Conservation (phyloP, 2,888 invertebrate genomes). For the Molorchus minor region DNA sequence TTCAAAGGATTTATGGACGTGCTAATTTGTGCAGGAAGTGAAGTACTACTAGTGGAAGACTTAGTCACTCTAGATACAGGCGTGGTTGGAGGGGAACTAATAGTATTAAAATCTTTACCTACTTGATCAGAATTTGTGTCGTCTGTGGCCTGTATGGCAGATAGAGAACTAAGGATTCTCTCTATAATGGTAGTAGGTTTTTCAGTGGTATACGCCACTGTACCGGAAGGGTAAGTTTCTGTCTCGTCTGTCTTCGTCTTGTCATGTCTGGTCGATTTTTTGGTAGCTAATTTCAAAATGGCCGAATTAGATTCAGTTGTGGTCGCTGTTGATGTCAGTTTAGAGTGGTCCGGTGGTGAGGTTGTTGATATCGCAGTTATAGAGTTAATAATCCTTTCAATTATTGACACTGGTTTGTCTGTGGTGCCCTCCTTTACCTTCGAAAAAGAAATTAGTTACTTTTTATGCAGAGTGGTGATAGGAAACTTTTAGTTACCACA, state of each 20-base stretch:
- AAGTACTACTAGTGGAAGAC: slow-evolving; percentile 46
- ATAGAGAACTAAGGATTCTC: slow-evolving; percentile 60
- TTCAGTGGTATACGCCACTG: slow-evolving; percentile 55
- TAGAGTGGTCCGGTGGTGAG: slow-evolving; percentile 38
- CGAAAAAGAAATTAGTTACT: slow-evolving; percentile 32
- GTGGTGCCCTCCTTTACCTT: slow-evolving; percentile 53
- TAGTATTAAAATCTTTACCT: slow-evolving; percentile 58
- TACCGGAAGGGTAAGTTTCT: slow-evolving; percentile 23
- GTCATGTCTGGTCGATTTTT: slow-evolving; percentile 51
- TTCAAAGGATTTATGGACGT: slow-evolving; percentile 54
- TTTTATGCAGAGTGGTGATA: slow-evolving; percentile 14
- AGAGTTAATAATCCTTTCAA: slow-evolving; percentile 61
- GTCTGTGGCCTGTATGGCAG: slow-evolving; percentile 59
- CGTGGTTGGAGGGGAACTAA: slow-evolving; percentile 52
- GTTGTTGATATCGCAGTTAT: slow-evolving; percentile 60
- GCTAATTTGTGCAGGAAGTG: slow-evolving; percentile 50
- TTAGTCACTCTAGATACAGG: slow-evolving; percentile 53
- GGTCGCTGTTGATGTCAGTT: slow-evolving; percentile 37
- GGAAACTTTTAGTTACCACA: slow-evolving; percentile 45
- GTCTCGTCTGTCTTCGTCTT: slow-evolving; percentile 43
- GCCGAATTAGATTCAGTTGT: slow-evolving; percentile 55
- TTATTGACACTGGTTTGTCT: slow-evolving; percentile 58
- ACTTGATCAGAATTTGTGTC: slow-evolving; percentile 53
- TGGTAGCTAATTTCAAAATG: slow-evolving; percentile 59
- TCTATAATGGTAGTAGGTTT: slow-evolving; percentile 62